Percentiles rank a stretch among this genome's conserved stretches.
phyloP scores from a whole-genome alignment of 2,888 invertebrate species.

The Xiphydria camelus region DNA sequence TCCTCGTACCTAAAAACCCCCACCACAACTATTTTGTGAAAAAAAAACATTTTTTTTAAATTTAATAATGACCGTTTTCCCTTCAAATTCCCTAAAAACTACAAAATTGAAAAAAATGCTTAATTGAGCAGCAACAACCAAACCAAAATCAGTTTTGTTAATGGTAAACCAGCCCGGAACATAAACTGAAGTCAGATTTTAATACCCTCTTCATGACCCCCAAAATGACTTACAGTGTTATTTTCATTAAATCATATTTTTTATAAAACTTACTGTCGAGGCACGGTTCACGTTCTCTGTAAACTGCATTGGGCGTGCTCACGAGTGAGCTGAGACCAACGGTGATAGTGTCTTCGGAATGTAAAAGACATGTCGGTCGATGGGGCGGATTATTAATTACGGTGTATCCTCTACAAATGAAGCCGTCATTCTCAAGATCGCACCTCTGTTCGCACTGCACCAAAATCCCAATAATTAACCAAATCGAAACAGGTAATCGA shows the following conservation, averaged over 20 bases:
- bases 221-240: neutral
- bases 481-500: constrained; percentile 5
- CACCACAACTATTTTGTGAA: too few species aligned
- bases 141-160: too few species aligned
- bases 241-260: neutral
- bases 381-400: constrained; percentile 41
- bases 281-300: constrained; percentile 81
- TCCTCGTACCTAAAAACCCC: too few species aligned
- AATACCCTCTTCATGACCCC: too few species aligned
- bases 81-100: too few species aligned
- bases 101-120: too few species aligned
- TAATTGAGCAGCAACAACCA: too few species aligned
- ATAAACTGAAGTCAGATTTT: too few species aligned
- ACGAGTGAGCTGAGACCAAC: constrained; percentile 74
- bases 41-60: too few species aligned
- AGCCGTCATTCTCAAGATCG: constrained; percentile 64
- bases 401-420: constrained; percentile 76
- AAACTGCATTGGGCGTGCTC: constrained; percentile 65
- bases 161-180: too few species aligned
- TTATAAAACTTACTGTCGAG: constrained; percentile 84
- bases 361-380: constrained; percentile 66
- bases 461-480: too few species aligned
- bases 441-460: constrained; percentile 63
- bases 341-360: constrained; percentile 81
- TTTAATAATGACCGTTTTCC: too few species aligned